Conservation (phyloP, 2,113 vertebrate genomes). For the Pedetes capensis region DNA sequence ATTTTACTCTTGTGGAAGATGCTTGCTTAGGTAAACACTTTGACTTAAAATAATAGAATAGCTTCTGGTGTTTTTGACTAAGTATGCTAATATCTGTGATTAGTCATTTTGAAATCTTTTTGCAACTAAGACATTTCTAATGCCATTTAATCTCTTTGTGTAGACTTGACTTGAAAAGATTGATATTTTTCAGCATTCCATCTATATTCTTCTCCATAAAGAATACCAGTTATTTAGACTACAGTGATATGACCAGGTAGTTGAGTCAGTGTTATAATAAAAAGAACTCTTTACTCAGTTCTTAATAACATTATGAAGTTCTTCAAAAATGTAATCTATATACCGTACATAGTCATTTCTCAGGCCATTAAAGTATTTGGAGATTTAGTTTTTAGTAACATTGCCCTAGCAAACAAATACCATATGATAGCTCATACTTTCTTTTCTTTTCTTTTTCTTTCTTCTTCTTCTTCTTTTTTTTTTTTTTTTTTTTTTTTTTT, state of each 20-base stretch:
- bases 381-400: slow-evolving; percentile 1
- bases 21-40: background rate
- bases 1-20: background rate
- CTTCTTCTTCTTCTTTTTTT: no score
- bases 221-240: background rate
- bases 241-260: background rate
- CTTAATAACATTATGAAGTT: background rate
- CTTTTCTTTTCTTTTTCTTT: no score
- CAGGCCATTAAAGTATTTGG: background rate
- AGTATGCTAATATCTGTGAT: background rate
- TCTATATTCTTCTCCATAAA: background rate
- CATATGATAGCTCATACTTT: background rate
- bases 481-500: no score
- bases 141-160: background rate
- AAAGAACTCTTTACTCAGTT: slow-evolving; percentile 37
- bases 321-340: background rate
- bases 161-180: background rate
- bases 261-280: background rate
- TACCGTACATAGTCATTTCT: background rate
- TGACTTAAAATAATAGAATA: slow-evolving; percentile 1
- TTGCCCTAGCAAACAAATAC: background rate
- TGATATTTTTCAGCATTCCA: background rate
- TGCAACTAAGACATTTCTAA: background rate
- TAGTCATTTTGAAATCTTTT: background rate
- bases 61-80: background rate